phyloP scores from a whole-genome alignment of 2,888 invertebrate genomes.

The Antitype chi region DNA sequence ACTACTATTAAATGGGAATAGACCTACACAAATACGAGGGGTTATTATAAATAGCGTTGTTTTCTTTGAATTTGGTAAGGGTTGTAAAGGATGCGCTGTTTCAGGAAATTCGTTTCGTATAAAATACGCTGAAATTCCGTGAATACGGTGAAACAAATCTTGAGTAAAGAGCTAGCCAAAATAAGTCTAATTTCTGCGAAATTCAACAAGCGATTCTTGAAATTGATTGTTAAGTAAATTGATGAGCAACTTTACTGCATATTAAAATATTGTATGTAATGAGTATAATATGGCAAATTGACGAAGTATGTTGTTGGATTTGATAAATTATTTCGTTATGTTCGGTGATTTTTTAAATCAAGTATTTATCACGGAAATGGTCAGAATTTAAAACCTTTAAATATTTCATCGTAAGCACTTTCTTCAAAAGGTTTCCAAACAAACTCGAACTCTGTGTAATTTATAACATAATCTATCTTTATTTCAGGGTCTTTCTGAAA shows the following conservation, averaged over 20 bases:
- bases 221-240: not conserved
- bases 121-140: not conserved
- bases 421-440: too few species aligned
- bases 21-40: conserved; percentile 70
- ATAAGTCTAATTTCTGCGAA: not conserved
- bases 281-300: too few species aligned
- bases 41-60: conserved; percentile 34
- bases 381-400: too few species aligned
- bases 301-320: not conserved
- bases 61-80: conserved; percentile 49
- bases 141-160: not conserved
- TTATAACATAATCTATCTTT: too few species aligned
- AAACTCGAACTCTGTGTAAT: too few species aligned
- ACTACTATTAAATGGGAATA: conserved; percentile 66
- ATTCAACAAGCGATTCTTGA: not conserved
- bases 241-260: not conserved
- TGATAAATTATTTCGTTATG: too few species aligned
- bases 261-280: not conserved
- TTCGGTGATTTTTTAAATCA: too few species aligned
- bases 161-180: not conserved
- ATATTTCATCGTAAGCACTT: too few species aligned
- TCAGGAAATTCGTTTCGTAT: conserved; percentile 6
- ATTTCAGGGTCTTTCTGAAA: too few species aligned
- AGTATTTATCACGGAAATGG: too few species aligned
- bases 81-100: not conserved